These are phyloP conservation scores for Calliopum simillimum DNA, from an alignment of 2,888 invertebrate genomes.

Conservation along the genomic window DNA sequence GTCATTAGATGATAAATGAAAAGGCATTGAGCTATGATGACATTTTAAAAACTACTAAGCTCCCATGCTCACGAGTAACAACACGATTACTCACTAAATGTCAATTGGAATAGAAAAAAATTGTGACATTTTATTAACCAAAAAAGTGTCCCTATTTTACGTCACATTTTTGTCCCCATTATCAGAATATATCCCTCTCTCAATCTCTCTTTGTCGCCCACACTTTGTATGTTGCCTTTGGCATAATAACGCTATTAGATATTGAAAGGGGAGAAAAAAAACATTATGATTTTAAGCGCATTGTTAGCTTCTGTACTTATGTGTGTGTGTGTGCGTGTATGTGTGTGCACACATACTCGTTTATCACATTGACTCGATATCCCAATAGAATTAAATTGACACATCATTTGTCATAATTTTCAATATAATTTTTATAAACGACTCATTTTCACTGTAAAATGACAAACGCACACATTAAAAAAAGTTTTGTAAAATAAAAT, in stretches of 20 bases:
- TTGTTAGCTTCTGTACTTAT: background rate
- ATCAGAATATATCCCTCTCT: background rate
- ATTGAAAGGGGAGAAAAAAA: conserved; percentile 5
- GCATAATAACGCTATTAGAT: background rate
- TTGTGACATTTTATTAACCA: background rate
- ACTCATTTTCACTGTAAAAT: conserved; percentile 14
- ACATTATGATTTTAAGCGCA: conserved; percentile 7
- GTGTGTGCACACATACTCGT: conserved; percentile 15
- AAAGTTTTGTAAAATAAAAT: conserved; percentile 2
- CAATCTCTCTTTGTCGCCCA: background rate
- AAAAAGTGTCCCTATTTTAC: background rate
- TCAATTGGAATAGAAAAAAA: conserved; percentile 11
- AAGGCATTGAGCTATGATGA: no score
- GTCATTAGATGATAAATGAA: no score
- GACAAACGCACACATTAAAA: background rate
- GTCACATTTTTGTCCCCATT: background rate
- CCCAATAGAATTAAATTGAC: conserved; percentile 48
- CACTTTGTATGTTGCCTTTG: background rate
- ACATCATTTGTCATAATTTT: conserved; percentile 49
- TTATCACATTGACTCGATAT: conserved; percentile 34
- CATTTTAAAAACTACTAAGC: no score
- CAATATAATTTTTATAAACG: conserved; percentile 29
- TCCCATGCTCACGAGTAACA: background rate
- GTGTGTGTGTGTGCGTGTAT: background rate
- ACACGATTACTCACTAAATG: conserved; percentile 30